These are phyloP conservation scores for Rousettus madagascariensis DNA, from an alignment of 2,797 vertebrate species.

Conservation along the genomic window DNA sequence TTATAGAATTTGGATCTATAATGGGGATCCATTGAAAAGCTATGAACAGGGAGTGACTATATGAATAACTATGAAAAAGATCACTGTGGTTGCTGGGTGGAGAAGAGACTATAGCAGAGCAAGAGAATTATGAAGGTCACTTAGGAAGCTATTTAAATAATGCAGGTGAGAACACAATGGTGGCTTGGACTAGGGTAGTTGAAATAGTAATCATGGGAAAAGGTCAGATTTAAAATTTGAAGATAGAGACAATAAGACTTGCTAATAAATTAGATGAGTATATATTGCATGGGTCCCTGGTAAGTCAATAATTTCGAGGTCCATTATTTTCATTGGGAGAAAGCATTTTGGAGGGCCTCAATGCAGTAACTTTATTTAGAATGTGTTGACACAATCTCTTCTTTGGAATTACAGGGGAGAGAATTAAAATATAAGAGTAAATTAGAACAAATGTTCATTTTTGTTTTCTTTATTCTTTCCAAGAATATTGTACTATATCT, in stretches of 20 bases:
- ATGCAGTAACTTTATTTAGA: neutral
- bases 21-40: neutral
- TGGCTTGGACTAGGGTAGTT: neutral
- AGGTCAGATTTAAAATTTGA: neutral
- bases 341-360: neutral
- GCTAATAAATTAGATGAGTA: neutral
- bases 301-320: neutral
- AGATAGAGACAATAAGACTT: neutral
- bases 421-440: neutral
- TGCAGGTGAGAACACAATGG: rapidly evolving
- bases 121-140: neutral
- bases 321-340: neutral
- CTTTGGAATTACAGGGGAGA: neutral
- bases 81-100: neutral
- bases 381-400: neutral
- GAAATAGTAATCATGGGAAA: neutral
- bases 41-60: neutral
- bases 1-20: neutral
- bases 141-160: neutral
- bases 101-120: neutral
- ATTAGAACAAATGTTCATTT: neutral
- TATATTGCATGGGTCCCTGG: rapidly evolving
- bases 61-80: neutral
- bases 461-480: neutral
- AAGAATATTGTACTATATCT: neutral